Percentiles rank a stretch among this genome's conserved stretches.
These are phyloP conservation scores for Muscina levida DNA, from an alignment of 2,888 invertebrate genomes.

Conservation along the genomic window DNA sequence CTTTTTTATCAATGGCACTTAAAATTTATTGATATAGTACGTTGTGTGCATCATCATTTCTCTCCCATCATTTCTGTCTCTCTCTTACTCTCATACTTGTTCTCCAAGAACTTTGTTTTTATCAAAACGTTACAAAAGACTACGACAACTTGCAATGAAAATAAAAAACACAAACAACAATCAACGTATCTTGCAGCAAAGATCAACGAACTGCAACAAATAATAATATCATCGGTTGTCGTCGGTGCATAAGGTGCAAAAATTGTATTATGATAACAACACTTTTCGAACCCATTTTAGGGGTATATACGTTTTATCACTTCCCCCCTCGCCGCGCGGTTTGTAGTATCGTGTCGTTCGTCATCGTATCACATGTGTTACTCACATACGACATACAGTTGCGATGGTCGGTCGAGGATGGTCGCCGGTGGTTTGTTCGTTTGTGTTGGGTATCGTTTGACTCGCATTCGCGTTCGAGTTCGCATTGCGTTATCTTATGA, in stretches of 20 bases:
- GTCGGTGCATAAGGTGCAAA: conserved; percentile 61
- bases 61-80: background rate
- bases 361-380: background rate
- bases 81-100: background rate
- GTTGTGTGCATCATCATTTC: no score
- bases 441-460: background rate
- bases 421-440: background rate
- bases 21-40: no score
- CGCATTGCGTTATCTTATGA: conserved; percentile 9
- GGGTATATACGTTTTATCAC: conserved; percentile 18
- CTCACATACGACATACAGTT: background rate
- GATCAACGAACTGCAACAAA: conserved; percentile 66
- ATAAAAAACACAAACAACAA: no score
- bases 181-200: conserved; percentile 28
- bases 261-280: conserved; percentile 14
- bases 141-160: background rate
- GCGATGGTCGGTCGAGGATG: background rate
- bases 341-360: background rate
- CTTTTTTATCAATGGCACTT: no score
- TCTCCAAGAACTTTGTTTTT: background rate
- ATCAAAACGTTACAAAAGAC: conserved; percentile 2
- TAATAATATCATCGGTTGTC: background rate
- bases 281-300: conserved; percentile 1
- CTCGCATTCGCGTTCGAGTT: background rate
- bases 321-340: no score